Evolutionary conservation across 1,140 invertebrate species (phyloP).

Genomic region (Lamellibrachia luymesi): DNA sequence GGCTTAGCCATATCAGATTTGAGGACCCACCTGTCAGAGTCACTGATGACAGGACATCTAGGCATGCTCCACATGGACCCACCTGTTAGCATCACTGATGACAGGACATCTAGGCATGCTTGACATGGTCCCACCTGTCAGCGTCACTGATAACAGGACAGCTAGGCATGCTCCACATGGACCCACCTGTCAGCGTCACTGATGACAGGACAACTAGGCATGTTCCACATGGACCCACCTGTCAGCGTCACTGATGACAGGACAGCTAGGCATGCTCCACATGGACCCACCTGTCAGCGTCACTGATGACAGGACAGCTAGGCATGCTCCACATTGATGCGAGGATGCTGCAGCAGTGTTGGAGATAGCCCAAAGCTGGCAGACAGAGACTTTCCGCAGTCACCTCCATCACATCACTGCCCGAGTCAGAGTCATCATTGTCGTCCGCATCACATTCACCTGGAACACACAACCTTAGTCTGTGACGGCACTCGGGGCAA

Average conservation of each 20-base stretch:
- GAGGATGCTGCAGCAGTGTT: slow-evolving; percentile 81
- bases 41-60: slow-evolving; percentile 87
- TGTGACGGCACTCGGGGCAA: neutral
- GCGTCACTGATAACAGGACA: slow-evolving; percentile 89
- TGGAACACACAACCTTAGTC: slow-evolving; percentile 25
- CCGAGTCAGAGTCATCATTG: slow-evolving; percentile 48
- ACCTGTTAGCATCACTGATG: slow-evolving; percentile 81
- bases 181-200: slow-evolving; percentile 74
- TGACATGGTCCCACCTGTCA: slow-evolving; percentile 60
- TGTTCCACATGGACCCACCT: slow-evolving; percentile 59
- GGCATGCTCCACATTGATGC: slow-evolving; percentile 91
- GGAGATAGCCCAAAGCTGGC: slow-evolving; percentile 80
- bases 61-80: slow-evolving; percentile 67
- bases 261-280: slow-evolving; percentile 80
- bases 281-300: slow-evolving; percentile 67
- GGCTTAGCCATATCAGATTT: too few species aligned
- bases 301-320: slow-evolving; percentile 87
- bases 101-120: slow-evolving; percentile 88
- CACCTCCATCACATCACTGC: slow-evolving; percentile 39
- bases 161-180: slow-evolving; percentile 71
- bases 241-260: slow-evolving; percentile 85
- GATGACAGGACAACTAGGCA: slow-evolving; percentile 91
- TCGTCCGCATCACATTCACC: slow-evolving; percentile 51
- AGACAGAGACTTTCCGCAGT: slow-evolving; percentile 69
- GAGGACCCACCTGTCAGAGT: slow-evolving; percentile 68